Evolutionary conservation across 1,140 invertebrate species (phyloP).

Genomic region (Melipona quadrifasciata): DNA sequence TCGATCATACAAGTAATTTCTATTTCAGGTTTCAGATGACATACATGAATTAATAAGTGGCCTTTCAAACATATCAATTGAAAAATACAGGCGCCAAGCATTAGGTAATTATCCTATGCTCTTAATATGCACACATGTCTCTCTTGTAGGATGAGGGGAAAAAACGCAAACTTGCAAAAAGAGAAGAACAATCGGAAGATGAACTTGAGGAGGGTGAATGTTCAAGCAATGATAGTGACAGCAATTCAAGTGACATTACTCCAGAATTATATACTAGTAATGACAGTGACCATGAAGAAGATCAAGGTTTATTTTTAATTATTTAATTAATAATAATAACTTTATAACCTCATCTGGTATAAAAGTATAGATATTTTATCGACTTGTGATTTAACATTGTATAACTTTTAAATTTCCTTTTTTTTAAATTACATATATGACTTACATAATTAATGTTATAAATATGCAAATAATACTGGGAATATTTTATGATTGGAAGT

Average conservation of each 20-base stretch:
- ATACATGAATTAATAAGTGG: constrained; percentile 84
- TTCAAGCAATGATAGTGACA: constrained; percentile 80
- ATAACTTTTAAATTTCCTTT: background rate
- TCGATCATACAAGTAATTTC: constrained; percentile 23
- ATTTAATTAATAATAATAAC: background rate
- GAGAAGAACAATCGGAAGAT: constrained; percentile 62
- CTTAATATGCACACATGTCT: constrained; percentile 75
- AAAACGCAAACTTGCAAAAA: constrained; percentile 69
- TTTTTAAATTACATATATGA: background rate
- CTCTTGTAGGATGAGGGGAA: constrained; percentile 78
- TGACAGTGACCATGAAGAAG: constrained; percentile 72
- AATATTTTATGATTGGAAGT: background rate
- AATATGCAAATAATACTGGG: background rate
- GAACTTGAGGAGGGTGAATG: constrained; percentile 87
- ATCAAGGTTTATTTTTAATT: constrained; percentile 72
- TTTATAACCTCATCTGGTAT: no score
- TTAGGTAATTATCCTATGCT: constrained; percentile 83
- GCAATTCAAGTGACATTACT: constrained; percentile 61
- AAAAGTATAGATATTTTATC: background rate
- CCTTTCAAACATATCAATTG: constrained; percentile 83
- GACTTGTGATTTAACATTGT: background rate
- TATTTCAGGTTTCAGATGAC: constrained; percentile 82
- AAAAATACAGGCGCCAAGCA: constrained; percentile 80
- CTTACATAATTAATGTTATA: background rate
- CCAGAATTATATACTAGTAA: constrained; percentile 64